Percentiles rank a stretch among this genome's conserved stretches.
Conservation (phyloP, 2,797 vertebrate genomes). For the Pteronotus mesoamericanus region DNA sequence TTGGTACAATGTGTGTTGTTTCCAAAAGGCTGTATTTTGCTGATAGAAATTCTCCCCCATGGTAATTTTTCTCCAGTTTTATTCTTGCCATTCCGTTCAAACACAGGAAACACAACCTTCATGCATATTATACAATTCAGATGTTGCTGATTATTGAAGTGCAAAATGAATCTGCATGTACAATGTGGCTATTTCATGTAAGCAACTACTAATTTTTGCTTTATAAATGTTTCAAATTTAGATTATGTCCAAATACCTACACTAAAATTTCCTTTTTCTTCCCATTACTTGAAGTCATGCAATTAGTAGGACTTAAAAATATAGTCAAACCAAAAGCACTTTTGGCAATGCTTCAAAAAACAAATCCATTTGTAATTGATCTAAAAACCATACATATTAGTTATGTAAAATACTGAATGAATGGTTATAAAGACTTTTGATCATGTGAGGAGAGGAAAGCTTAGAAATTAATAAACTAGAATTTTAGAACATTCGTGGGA, state of each 20-base stretch:
- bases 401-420: neutral
- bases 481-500: neutral
- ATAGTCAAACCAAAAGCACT: neutral
- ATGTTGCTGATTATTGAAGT: neutral
- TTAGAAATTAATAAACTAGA: neutral
- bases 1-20: neutral
- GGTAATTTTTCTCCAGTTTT: neutral
- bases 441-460: neutral
- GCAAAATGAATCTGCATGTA: neutral
- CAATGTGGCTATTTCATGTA: neutral
- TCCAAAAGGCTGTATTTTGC: neutral
- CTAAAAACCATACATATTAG: neutral
- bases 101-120: neutral
- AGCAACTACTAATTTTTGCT: neutral
- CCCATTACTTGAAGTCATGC: neutral
- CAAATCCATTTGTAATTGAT: neutral
- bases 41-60: neutral
- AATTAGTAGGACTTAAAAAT: neutral
- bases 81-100: neutral
- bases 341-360: neutral
- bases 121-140: neutral
- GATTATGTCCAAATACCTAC: neutral
- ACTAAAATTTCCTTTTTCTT: neutral
- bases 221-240: neutral
- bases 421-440: neutral